Conservation (phyloP, 2,797 vertebrate species). For the Knipowitschia caucasica region DNA sequence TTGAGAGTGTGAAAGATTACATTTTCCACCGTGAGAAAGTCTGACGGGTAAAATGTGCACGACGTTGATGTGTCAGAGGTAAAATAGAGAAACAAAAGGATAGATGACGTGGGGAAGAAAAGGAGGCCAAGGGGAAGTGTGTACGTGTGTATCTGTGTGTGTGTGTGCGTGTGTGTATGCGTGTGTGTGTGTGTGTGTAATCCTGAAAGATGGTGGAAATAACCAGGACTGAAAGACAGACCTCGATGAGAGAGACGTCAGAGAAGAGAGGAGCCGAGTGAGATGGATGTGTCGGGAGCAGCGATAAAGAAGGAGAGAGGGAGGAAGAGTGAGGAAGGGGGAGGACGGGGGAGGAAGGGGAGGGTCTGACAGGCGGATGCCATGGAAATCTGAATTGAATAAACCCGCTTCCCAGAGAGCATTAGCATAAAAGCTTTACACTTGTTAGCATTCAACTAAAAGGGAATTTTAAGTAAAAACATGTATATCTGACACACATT, state of each 20-base stretch:
- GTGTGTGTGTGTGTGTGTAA: slow-evolving; percentile 48
- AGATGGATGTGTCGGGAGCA: slow-evolving; percentile 65
- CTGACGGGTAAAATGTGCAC: slow-evolving; percentile 27
- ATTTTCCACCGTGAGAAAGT: slow-evolving; percentile 44
- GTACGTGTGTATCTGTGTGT: slow-evolving; percentile 39
- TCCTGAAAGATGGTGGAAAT: slow-evolving; percentile 66
- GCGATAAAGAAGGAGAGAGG: slow-evolving; percentile 64
- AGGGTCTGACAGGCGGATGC: slow-evolving; percentile 58
- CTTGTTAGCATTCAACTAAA: neutral
- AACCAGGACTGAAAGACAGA: slow-evolving; percentile 64
- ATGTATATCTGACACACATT: no score
- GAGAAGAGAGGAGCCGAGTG: slow-evolving; percentile 69
- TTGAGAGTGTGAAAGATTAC: slow-evolving; percentile 47
- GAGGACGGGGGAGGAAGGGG: slow-evolving; percentile 27
- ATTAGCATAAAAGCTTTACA: slow-evolving; percentile 44
- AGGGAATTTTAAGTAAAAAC: slow-evolving; percentile 1
- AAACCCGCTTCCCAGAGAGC: slow-evolving; percentile 33
- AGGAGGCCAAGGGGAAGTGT: slow-evolving; percentile 43
- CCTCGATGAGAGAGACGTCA: slow-evolving; percentile 72
- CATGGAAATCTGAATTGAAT: slow-evolving; percentile 54
- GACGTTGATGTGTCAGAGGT: slow-evolving; percentile 37
- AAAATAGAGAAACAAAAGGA: slow-evolving; percentile 48
- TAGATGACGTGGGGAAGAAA: slow-evolving; percentile 30
- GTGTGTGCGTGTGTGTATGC: no score
- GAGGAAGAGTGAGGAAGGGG: slow-evolving; percentile 32